A percentile compares a stretch with the other conserved stretches of the same genome.
These are phyloP conservation scores for Garra rufa DNA, from an alignment of 2,113 vertebrate genomes.

Conservation along the genomic window DNA sequence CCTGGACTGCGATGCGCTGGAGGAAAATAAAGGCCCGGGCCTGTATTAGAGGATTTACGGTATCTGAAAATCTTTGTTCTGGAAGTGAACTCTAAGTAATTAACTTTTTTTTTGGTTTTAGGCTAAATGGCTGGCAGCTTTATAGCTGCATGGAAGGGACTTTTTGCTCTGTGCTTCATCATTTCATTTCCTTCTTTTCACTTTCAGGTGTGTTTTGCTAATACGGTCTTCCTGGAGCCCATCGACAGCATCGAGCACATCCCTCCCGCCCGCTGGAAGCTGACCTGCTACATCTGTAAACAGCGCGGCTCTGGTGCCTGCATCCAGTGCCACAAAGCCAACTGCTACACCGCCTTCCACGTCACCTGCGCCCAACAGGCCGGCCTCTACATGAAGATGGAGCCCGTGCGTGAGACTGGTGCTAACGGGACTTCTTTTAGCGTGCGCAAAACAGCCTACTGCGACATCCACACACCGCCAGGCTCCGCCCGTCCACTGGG, in stretches of 20 bases:
- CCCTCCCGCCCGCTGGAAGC: conserved; percentile 95
- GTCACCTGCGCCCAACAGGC: conserved; percentile 98
- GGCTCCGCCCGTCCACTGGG: conserved; percentile 83
- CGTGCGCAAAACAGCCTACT: conserved; percentile 97
- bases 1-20: no score
- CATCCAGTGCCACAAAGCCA: conserved; percentile 99
- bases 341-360: conserved; percentile 98
- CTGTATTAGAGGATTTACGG: no score
- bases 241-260: conserved; percentile 99
- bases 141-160: no score
- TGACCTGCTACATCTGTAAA: conserved; percentile 99
- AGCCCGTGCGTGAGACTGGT: conserved; percentile 93
- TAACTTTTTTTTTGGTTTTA: no score
- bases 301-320: conserved; percentile 96
- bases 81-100: no score
- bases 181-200: background rate
- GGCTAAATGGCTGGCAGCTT: no score
- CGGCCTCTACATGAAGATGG: conserved; percentile 99
- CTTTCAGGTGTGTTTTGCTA: conserved; percentile 92
- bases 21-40: no score
- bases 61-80: no score
- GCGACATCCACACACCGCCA: conserved; percentile 95
- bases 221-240: conserved; percentile 98
- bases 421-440: conserved; percentile 97
- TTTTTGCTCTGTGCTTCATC: no score